Conservation (phyloP, 2,113 vertebrate species). For the Phylloscopus trochiloides region DNA sequence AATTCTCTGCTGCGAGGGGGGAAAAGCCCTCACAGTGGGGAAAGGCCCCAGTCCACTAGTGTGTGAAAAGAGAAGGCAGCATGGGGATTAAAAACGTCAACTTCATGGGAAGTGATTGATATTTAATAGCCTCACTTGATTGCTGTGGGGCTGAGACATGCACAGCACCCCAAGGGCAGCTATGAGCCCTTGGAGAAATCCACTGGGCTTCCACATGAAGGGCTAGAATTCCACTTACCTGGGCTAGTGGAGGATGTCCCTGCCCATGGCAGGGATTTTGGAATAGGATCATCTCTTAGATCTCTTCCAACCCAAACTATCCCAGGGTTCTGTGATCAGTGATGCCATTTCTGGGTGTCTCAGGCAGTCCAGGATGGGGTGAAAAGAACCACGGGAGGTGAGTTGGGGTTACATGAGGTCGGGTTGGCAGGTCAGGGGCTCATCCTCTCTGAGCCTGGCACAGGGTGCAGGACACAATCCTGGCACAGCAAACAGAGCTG, state of each 20-base stretch:
- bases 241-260: background rate
- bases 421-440: background rate
- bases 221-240: background rate
- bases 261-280: background rate
- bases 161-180: background rate
- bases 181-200: background rate
- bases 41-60: background rate
- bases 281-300: fast-evolving
- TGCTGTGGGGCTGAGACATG: background rate
- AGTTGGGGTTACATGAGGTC: background rate
- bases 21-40: background rate
- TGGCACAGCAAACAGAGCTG: background rate
- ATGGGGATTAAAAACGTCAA: constrained; percentile 12
- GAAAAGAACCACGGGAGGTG: background rate
- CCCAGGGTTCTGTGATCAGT: background rate
- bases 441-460: background rate
- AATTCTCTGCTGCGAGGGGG: background rate
- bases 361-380: fast-evolving
- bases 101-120: constrained; percentile 25
- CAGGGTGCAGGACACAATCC: background rate
- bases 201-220: background rate
- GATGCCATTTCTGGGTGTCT: background rate
- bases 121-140: background rate
- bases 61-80: constrained; percentile 25
- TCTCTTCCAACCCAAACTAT: background rate